These are phyloP conservation scores for Amphiprion percula DNA, from an alignment of 2,113 vertebrate species.

Conservation along the genomic window DNA sequence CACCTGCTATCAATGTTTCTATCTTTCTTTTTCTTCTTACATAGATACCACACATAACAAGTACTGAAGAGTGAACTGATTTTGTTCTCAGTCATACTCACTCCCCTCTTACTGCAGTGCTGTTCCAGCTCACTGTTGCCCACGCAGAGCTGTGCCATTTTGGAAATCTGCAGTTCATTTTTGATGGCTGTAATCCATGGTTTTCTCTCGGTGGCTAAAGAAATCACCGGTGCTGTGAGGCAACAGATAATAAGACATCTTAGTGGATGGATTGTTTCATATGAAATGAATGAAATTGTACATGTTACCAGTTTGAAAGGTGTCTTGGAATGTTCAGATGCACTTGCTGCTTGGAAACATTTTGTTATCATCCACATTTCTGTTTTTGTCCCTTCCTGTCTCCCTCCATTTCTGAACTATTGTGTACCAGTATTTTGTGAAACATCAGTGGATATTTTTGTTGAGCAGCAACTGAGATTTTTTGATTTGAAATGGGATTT, in stretches of 20 bases:
- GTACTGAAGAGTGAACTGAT: conserved; percentile 39
- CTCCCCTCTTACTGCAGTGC: conserved; percentile 67
- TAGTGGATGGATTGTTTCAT: conserved; percentile 13
- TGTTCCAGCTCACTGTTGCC: conserved; percentile 67
- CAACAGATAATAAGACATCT: not conserved
- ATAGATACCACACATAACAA: conserved; percentile 28
- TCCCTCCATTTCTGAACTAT: not conserved
- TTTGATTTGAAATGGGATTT: not conserved
- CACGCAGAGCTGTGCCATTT: conserved; percentile 79
- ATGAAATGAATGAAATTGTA: not conserved
- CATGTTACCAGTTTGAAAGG: not conserved
- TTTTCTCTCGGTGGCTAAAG: conserved; percentile 26
- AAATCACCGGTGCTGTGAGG: conserved; percentile 40
- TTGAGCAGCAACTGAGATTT: conserved; percentile 5
- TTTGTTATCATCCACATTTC: conserved; percentile 32
- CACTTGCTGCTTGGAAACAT: conserved; percentile 33
- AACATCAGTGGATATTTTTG: not conserved
- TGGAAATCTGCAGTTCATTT: conserved; percentile 69
- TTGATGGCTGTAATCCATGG: conserved; percentile 42
- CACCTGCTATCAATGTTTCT: not conserved
- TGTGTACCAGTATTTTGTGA: conserved; percentile 9
- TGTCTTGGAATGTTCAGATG: conserved; percentile 22
- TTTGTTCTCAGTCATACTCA: conserved; percentile 54
- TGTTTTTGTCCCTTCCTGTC: not conserved
- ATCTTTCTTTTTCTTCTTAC: conserved; percentile 2